A percentile compares a stretch with the other conserved stretches of the same genome.
Evolutionary conservation across 2,797 vertebrate genomes (phyloP).

Genomic region (Diplodus sargus): DNA sequence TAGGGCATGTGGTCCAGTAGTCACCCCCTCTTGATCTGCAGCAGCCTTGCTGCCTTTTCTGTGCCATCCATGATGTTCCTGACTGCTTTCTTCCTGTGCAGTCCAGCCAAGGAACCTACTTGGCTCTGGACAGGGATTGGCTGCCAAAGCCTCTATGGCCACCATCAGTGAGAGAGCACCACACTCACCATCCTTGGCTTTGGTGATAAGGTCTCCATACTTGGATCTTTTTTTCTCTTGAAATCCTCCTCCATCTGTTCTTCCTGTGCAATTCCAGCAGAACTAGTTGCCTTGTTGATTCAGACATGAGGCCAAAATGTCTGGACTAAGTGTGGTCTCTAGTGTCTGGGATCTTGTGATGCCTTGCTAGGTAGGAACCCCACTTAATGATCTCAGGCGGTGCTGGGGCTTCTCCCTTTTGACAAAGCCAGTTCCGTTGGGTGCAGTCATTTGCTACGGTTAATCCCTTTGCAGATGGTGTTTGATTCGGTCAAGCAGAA

Average conservation of each 20-base stretch:
- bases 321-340: background rate
- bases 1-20: background rate
- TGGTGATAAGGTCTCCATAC: background rate
- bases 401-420: background rate
- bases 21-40: conserved; percentile 10
- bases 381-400: background rate
- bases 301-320: background rate
- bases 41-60: background rate
- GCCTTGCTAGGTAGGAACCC: background rate
- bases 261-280: conserved; percentile 1
- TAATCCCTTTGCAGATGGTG: background rate
- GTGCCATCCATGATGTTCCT: conserved; percentile 7
- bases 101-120: conserved; percentile 21
- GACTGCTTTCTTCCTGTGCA: conserved; percentile 22
- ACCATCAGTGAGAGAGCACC: background rate
- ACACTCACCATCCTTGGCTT: background rate
- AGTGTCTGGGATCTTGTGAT: background rate
- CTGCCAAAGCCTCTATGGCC: background rate
- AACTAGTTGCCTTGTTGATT: conserved; percentile 15
- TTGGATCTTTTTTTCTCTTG: conserved; percentile 6
- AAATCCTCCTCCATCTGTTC: conserved; percentile 5
- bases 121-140: conserved; percentile 8
- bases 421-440: background rate
- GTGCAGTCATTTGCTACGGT: background rate
- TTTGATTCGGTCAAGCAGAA: background rate